Base-by-base conservation (phyloP, 1,140 invertebrate genomes). In the Ceratina calcarata region DNA sequence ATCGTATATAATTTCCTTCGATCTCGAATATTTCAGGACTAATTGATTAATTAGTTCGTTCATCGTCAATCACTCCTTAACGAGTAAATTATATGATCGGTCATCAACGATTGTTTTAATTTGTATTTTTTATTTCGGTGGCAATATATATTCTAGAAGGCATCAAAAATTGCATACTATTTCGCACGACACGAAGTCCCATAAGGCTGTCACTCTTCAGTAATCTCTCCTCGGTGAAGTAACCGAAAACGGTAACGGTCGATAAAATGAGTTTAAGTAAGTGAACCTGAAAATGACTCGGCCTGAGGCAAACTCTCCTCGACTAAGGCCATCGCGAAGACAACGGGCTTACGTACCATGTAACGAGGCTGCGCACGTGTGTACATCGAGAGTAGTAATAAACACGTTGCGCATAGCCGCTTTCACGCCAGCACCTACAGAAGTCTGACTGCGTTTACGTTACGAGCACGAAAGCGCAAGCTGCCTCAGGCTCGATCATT, bases 401-500 rank as follows among this genome's bases (percentile, higher is more conserved):
- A 83, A 85, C 83, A 85, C 78, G n/a, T 66, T 55, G 78, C 82
- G 58, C 51, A 53, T 49, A 74, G 53, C 49, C 72, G 20, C 13
- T 24, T 45, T 45, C 37, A 45, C 37, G 37, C 24, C 16, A 12
- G 67, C 4, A 18, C 27, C 13, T 64, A 57, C 55, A 57, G 37
- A 45, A 10, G 49, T 57, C 66, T 73, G 66, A 60, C 68, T 64
- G 58, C 69, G 80, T 24, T 37, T 64, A 67, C 80, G 80, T 70
- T 65, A 37, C 82, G 13, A 57, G 61, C 53, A 60, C 69, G 80
- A 85, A 85, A 81, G 82, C 78, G 65, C 75, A 70, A 82, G 70
- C 73, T 77, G 84, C 77, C 85, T 82, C 73, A 78, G 76, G 6
- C 78, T 65, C 85, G 81, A 81, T 88, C 85, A 87, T 88, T 89